Evolutionary conservation across 1,140 invertebrate genomes (phyloP), one percentile per base, ranked within the genome.

Genomic region (Apocrypta bakeri): DNA sequence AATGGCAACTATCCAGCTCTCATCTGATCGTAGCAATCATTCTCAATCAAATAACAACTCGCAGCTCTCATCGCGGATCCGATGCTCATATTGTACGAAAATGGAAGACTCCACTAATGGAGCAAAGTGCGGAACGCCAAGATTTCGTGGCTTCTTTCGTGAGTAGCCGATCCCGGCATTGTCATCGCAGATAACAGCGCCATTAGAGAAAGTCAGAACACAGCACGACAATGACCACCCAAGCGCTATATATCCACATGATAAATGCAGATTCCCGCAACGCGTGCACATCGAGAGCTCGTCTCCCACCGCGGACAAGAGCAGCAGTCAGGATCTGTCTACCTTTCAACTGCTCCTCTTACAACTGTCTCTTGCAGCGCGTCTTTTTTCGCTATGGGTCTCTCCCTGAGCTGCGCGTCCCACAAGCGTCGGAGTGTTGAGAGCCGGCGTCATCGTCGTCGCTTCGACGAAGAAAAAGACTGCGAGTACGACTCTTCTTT

Each of bases 151-250:
- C 84, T 83, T 69, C 76, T 42, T 68, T 37, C 33, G 33, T 21
- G 61, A 64, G 61, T 33, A 77, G 74, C 81, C 73, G 77, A 71
- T 71, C 85, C 71, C 79, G 24, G 79, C 85, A 88, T 88, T 88
- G 86, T 88, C 81, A 81, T 83, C 82, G 83, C 56, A 77, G n/a
- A 87, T 87, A 88, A 88, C 88, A 88, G 87, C 24, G 33, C 21
- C 61, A 37, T 72, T 31, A 79, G 68, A 25, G 68, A 78, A 37
- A 29, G 75, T 7, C 42, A n/a, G 64, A 79, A 42, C 25, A 68
- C 71, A n/a, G 71, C 71, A 48, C 80, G 79, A 80, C 81, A 85
- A 83, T 88, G 87, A 84, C 88, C 88, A 88, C 87, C 87, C 86
- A 87, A 33, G 85, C 42, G 84, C 77, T 85, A 87, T 85, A 84